Evolutionary conservation across 2,113 vertebrate species (phyloP), one percentile per base, ranked within the genome.

Genomic region (Pogonocichla stellata): DNA sequence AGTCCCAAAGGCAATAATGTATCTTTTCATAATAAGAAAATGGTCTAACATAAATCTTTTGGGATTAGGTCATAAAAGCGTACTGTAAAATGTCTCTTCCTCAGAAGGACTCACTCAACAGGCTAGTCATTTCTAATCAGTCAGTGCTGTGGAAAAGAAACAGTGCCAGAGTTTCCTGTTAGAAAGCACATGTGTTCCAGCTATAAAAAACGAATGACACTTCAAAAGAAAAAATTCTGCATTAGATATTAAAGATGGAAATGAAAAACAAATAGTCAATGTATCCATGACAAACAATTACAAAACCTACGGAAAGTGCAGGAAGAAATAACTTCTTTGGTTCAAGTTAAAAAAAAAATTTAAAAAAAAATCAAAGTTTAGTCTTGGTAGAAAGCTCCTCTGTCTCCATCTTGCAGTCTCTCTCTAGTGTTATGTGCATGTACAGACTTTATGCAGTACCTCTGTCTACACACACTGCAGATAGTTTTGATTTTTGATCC

Each of bases 41-140:
- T 9, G 18, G 50, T 57, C 45, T 33, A 80, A 50, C 62, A 91
- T 77, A 34, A 88, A 83, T 83, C 79, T 80, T 86, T 90, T 26
- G 26, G 16, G 31, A 14, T 91, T 71, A 86, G 31, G 43, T 83
- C 61, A 83, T 88, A 92, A 67, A 84, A 92, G 33, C 5, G 5
- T 74, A 66, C 36, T 66, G 28, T 54, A 74, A 90, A 87, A 69
- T 51, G 7, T 77, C 43, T 80, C 69, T 78, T 90, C 72, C 60
- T 92, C 75, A 83, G 64, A 80, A 84, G 64, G 56, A 70, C 73
- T 73, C 56, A 57, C 42, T 84, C 56, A 92, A 86, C 8, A 10
- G 56, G 48, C 43, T 56, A 86, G 60, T 81, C 67, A 96, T 74
- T 93, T 91, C 82, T 90, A 92, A 45, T 86, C 91, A 95, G 80